These are phyloP conservation scores for Lonchura striata DNA, from an alignment of 2,113 vertebrate species.

Conservation along the genomic window DNA sequence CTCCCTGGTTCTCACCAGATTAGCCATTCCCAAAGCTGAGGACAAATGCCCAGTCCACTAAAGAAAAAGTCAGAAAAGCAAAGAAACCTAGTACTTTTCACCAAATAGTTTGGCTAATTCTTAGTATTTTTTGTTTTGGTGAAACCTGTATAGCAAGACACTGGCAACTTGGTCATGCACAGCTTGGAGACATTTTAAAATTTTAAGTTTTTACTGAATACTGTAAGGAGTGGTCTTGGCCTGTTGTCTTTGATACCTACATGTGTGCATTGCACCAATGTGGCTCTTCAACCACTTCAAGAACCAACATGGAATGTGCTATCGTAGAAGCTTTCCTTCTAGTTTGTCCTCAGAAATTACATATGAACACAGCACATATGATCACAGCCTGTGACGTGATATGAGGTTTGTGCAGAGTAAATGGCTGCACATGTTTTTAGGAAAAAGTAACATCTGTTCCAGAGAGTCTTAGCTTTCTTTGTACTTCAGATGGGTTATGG, in stretches of 20 bases:
- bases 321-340: neutral
- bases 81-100: neutral
- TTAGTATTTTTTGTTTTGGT: neutral
- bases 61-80: neutral
- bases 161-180: neutral
- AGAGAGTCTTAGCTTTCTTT: neutral
- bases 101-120: neutral
- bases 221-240: neutral
- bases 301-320: neutral
- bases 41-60: neutral
- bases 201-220: neutral
- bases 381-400: neutral
- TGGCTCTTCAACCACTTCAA: neutral
- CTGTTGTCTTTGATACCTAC: neutral
- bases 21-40: neutral
- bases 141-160: accelerated
- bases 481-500: neutral
- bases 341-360: neutral
- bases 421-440: neutral
- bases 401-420: accelerated
- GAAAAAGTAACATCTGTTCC: neutral
- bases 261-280: neutral
- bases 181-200: neutral
- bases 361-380: neutral
- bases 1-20: neutral